Percentiles rank a stretch among this genome's conserved stretches.
Evolutionary conservation across 2,797 vertebrate genomes (phyloP).

Genomic region (Mus minutoides): DNA sequence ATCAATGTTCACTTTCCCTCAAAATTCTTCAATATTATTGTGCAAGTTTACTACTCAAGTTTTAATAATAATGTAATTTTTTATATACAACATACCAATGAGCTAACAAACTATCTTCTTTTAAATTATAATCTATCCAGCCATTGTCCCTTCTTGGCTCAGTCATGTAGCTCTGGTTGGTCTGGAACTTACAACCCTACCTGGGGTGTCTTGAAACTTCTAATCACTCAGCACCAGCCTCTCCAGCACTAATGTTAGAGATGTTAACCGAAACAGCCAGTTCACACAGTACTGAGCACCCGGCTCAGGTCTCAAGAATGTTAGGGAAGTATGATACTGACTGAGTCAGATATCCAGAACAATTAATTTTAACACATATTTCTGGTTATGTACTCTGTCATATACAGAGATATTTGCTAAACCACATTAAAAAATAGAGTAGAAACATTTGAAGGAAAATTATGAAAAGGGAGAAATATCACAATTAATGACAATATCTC

Average conservation of each 20-base stretch:
- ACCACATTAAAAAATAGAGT: neutral
- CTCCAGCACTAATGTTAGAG: neutral
- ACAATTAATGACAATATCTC: neutral
- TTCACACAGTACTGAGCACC: neutral
- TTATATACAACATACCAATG: neutral
- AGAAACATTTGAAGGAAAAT: constrained; percentile 6
- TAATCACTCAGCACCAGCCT: neutral
- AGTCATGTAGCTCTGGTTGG: neutral
- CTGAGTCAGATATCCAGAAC: neutral
- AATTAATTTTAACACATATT: constrained; percentile 36
- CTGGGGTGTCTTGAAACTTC: neutral
- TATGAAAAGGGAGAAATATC: neutral
- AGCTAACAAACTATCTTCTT: constrained; percentile 2
- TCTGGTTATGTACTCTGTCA: neutral
- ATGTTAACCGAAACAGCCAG: neutral
- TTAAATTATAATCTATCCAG: constrained; percentile 3
- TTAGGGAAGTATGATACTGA: no score
- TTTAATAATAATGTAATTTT: neutral
- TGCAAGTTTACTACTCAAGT: neutral
- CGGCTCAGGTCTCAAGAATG: no score
- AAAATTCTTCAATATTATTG: neutral
- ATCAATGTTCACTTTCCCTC: neutral
- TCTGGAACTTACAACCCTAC: no score
- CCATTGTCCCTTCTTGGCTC: neutral
- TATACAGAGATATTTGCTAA: neutral